Evolutionary conservation across 1,140 invertebrate genomes (phyloP).

Genomic region (Scaptomyza hsui): DNA sequence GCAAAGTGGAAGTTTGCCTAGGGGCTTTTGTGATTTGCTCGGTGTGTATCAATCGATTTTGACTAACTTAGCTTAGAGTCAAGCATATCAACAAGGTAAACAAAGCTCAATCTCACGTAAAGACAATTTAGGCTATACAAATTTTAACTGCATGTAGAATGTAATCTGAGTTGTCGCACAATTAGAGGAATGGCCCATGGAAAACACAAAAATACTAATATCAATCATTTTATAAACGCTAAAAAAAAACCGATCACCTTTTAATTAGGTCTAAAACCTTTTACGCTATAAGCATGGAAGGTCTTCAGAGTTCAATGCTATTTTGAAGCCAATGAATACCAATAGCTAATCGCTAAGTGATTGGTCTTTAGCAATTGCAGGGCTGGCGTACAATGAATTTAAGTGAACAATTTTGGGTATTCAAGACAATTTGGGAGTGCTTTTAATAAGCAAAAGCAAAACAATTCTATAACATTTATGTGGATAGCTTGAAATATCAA

Average conservation of each 20-base stretch:
- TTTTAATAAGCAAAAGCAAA: no score
- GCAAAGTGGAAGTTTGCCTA: background rate
- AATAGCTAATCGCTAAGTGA: conserved; percentile 13
- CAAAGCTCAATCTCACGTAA: conserved; percentile 17
- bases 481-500: no score
- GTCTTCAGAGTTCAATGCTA: conserved; percentile 21
- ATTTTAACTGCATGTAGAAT: conserved; percentile 8
- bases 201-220: conserved; percentile 13
- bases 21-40: conserved; percentile 10
- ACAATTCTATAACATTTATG: no score
- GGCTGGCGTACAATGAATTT: conserved; percentile 8
- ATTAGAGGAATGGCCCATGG: conserved; percentile 26
- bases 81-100: conserved; percentile 22
- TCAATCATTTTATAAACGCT: conserved; percentile 16
- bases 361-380: conserved; percentile 20
- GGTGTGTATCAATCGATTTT: conserved; percentile 30
- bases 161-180: conserved; percentile 21
- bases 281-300: conserved; percentile 50
- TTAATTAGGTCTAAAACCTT: conserved; percentile 39
- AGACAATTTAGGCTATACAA: conserved; percentile 39
- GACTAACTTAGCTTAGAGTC: conserved; percentile 35
- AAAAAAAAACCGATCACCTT: conserved; percentile 20
- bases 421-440: conserved; percentile 26
- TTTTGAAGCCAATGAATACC: conserved; percentile 27
- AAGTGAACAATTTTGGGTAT: conserved; percentile 16